Evolutionary conservation across 2,113 vertebrate genomes (phyloP).

Genomic region (Alces alces): DNA sequence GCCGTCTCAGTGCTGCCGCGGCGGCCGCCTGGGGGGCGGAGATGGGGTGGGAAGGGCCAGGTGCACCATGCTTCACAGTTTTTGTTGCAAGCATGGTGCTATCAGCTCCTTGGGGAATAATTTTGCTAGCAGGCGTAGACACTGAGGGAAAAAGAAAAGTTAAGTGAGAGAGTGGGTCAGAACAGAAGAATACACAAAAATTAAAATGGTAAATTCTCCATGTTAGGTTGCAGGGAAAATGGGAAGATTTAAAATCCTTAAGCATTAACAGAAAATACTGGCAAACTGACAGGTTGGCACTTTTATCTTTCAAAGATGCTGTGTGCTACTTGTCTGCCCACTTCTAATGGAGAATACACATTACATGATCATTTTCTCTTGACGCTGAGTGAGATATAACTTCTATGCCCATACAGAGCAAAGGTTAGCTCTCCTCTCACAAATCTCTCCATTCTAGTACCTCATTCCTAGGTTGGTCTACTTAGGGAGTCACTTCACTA

Average conservation of each 20-base stretch:
- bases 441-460: background rate
- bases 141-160: slow-evolving; percentile 59
- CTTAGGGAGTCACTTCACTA: background rate
- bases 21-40: slow-evolving; percentile 92
- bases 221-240: background rate
- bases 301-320: background rate
- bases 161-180: background rate
- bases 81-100: slow-evolving; percentile 94
- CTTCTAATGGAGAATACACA: background rate
- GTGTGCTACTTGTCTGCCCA: background rate
- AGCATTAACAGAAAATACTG: background rate
- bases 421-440: background rate
- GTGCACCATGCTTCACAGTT: slow-evolving; percentile 93
- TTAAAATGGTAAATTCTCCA: background rate
- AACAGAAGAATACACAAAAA: background rate
- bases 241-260: background rate
- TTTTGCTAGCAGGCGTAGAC: slow-evolving; percentile 71
- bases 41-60: slow-evolving; percentile 82
- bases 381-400: background rate
- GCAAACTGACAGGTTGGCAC: background rate
- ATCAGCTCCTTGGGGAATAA: slow-evolving; percentile 88
- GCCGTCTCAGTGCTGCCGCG: slow-evolving; percentile 89
- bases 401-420: rapidly evolving
- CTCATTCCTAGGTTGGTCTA: rapidly evolving
- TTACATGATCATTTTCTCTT: rapidly evolving